phyloP scores from a whole-genome alignment of 1,140 invertebrate genomes.

The Odontomachus brunneus region DNA sequence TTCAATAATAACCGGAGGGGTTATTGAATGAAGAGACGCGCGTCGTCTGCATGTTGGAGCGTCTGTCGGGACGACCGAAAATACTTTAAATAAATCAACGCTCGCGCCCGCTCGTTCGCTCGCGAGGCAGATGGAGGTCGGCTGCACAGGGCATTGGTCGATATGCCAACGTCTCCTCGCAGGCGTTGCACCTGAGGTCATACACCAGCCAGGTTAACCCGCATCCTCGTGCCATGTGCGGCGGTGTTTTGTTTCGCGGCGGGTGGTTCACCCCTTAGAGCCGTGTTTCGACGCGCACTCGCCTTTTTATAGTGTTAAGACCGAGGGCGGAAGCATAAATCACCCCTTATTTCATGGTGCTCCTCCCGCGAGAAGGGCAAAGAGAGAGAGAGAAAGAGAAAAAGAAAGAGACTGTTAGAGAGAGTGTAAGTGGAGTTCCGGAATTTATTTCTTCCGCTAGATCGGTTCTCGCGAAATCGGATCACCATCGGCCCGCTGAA shows the following conservation, averaged over 20 bases:
- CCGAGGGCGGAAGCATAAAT: conserved; percentile 41
- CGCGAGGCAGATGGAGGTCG: conserved; percentile 44
- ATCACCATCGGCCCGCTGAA: background rate
- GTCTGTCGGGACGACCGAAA: conserved; percentile 4
- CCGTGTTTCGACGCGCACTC: conserved; percentile 18
- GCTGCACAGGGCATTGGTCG: conserved; percentile 68
- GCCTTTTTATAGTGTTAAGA: conserved; percentile 30
- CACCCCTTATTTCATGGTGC: conserved; percentile 41
- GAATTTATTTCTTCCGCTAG: conserved; percentile 49
- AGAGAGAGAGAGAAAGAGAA: background rate
- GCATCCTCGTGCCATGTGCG: conserved; percentile 46
- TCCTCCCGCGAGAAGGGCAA: background rate
- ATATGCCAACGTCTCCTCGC: conserved; percentile 72
- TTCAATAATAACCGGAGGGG: no score
- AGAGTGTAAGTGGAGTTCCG: conserved; percentile 3
- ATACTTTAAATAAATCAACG: conserved; percentile 62
- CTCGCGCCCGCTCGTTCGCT: background rate
- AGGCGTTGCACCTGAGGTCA: conserved; percentile 73
- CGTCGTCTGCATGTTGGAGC: no score
- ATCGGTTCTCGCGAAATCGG: background rate
- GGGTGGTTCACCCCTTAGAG: conserved; percentile 36
- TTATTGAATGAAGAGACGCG: no score
- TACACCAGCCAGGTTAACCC: conserved; percentile 62
- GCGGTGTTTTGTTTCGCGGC: conserved; percentile 41
- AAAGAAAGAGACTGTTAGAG: background rate